Percentiles rank a stretch among this genome's conserved stretches.
phyloP scores from a whole-genome alignment of 2,797 vertebrate species.

The Trematomus bernacchii region DNA sequence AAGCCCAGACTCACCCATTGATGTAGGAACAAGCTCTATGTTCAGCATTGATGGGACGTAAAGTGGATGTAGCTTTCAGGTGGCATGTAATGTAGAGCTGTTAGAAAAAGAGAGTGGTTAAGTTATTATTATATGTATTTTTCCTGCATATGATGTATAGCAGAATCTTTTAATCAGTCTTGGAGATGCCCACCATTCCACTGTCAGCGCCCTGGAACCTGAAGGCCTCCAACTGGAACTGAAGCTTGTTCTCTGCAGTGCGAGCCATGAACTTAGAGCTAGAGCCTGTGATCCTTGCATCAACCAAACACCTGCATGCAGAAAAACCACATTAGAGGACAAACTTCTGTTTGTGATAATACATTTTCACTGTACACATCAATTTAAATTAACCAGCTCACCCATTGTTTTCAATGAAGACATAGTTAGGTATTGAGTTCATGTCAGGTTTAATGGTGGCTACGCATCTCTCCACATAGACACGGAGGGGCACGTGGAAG shows the following conservation, averaged over 20 bases:
- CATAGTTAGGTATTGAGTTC: slow-evolving; percentile 62
- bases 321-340: background rate
- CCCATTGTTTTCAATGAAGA: slow-evolving; percentile 79
- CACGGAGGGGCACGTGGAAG: slow-evolving; percentile 75
- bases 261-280: slow-evolving; percentile 70
- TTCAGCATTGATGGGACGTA: background rate
- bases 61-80: slow-evolving; percentile 70
- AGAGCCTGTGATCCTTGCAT: slow-evolving; percentile 71
- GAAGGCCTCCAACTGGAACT: slow-evolving; percentile 80
- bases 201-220: slow-evolving; percentile 63
- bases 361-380: background rate
- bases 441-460: slow-evolving; percentile 57
- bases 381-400: slow-evolving; percentile 32
- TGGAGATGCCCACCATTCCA: slow-evolving; percentile 54
- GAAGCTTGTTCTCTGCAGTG: slow-evolving; percentile 55
- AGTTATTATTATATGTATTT: background rate
- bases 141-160: background rate
- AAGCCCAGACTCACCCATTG: slow-evolving; percentile 57
- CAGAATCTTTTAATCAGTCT: background rate
- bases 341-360: background rate
- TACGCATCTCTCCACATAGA: slow-evolving; percentile 77
- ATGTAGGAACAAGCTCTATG: slow-evolving; percentile 81
- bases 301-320: slow-evolving; percentile 76
- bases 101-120: slow-evolving; percentile 1
- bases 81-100: slow-evolving; percentile 83